These are phyloP conservation scores for Microtus richardsoni DNA, from an alignment of 2,113 vertebrate species.

Conservation along the genomic window DNA sequence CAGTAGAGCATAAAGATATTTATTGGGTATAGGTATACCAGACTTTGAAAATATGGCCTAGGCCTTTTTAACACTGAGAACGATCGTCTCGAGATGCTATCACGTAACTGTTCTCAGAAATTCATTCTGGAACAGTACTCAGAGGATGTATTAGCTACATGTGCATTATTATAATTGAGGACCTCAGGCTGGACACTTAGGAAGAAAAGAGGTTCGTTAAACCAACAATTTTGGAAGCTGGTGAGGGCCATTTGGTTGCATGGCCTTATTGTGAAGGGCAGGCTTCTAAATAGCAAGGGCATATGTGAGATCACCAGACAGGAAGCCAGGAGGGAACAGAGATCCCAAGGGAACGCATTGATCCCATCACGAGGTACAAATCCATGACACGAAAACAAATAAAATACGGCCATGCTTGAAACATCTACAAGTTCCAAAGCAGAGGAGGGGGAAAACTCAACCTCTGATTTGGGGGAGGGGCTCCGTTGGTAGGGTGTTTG, in stretches of 20 bases:
- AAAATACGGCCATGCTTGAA: too few relatives aligned
- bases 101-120: not conserved
- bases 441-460: not conserved
- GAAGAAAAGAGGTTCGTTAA: not conserved
- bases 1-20: not conserved
- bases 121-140: not conserved
- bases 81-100: not conserved
- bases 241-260: not conserved
- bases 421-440: not conserved
- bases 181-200: too few relatives aligned
- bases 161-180: not conserved
- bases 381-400: not conserved
- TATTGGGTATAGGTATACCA: too few relatives aligned
- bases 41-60: not conserved
- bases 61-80: not conserved
- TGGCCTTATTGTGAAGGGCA: not conserved
- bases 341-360: not conserved
- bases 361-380: not conserved
- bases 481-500: not conserved
- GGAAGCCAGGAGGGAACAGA: not conserved
- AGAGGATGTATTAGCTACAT: not conserved
- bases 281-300: not conserved
- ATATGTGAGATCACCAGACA: not conserved
- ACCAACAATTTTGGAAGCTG: not conserved
- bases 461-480: not conserved